These are phyloP conservation scores for Diaperis boleti DNA, from an alignment of 2,888 invertebrate genomes.

Conservation along the genomic window DNA sequence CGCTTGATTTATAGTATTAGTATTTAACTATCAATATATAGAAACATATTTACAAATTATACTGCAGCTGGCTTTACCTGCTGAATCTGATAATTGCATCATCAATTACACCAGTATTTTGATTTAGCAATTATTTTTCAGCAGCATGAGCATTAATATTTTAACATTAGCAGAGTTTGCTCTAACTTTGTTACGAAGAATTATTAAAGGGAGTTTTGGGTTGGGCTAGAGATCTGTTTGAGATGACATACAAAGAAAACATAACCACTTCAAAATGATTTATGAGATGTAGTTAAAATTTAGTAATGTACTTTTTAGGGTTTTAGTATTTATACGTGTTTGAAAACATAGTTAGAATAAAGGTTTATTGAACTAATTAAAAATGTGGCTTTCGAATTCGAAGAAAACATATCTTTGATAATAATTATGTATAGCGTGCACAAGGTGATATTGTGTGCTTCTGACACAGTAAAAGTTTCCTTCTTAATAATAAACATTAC, in stretches of 20 bases:
- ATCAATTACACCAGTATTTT: neutral
- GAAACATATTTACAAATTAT: no score
- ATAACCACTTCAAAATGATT: constrained; percentile 35
- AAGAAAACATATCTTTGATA: no score
- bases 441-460: no score
- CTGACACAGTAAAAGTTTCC: no score
- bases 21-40: no score
- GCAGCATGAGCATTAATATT: constrained; percentile 22
- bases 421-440: no score
- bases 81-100: neutral
- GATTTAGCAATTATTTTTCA: neutral
- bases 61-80: no score
- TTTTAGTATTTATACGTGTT: constrained; percentile 32
- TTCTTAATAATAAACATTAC: no score
- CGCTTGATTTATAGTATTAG: no score
- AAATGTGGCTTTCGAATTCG: no score
- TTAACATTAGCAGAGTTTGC: constrained; percentile 14
- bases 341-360: no score
- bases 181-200: constrained; percentile 18
- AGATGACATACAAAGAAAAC: constrained; percentile 37
- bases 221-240: constrained; percentile 26
- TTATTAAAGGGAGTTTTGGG: constrained; percentile 29
- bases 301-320: constrained; percentile 35
- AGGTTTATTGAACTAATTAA: no score
- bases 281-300: constrained; percentile 38